phyloP scores from a whole-genome alignment of 2,113 vertebrate genomes.

The Rhinoderma darwinii region DNA sequence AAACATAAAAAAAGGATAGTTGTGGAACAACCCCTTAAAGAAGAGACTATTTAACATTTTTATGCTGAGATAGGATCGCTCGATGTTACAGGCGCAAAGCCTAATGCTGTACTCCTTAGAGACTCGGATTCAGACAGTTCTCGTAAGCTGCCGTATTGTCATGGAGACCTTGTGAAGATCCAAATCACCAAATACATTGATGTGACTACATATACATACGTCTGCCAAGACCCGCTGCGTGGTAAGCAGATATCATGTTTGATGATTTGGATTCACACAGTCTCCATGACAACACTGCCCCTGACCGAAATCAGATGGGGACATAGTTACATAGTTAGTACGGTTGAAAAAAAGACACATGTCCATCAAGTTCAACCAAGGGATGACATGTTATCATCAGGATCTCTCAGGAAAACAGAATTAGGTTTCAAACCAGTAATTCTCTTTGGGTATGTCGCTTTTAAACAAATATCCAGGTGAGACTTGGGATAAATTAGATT shows the following conservation, averaged over 20 bases:
- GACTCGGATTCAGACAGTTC: background rate
- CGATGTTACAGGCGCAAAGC: no score
- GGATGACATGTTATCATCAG: background rate
- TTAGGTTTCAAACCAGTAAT: background rate
- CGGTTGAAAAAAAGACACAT: no score
- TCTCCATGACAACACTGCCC: background rate
- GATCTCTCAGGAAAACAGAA: background rate
- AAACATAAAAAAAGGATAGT: no score
- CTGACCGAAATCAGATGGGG: background rate
- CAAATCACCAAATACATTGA: background rate
- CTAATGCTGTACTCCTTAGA: background rate
- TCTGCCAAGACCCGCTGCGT: background rate
- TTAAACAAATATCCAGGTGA: background rate
- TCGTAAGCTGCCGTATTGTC: background rate
- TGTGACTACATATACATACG: background rate
- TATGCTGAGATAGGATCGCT: no score
- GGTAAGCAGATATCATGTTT: background rate
- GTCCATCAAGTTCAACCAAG: no score
- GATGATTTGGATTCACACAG: background rate
- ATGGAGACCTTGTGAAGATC: background rate
- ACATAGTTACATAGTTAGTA: no score
- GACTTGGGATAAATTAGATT: background rate
- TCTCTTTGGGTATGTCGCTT: background rate
- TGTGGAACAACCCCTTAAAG: no score
- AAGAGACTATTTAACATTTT: no score